A percentile compares a stretch with the other conserved stretches of the same genome.
These are phyloP conservation scores for Panopea generosa DNA, from an alignment of 2,888 invertebrate genomes.

Conservation along the genomic window DNA sequence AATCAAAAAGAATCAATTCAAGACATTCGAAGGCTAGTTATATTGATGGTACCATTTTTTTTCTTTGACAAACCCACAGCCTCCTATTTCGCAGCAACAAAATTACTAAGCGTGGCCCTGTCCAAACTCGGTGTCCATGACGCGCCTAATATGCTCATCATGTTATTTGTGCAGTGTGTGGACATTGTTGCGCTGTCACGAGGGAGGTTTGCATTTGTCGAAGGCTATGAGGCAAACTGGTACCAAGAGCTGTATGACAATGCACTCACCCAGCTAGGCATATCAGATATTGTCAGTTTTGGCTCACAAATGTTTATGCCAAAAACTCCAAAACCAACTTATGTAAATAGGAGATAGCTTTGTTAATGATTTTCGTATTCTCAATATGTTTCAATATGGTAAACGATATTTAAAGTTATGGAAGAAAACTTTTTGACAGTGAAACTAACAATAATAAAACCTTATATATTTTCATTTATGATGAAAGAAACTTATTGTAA, in stretches of 20 bases:
- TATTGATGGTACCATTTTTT: constrained; percentile 5
- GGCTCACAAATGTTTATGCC: background rate
- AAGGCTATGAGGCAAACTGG: constrained; percentile 10
- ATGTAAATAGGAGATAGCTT: background rate
- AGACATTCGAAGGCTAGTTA: background rate
- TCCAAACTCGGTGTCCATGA: background rate
- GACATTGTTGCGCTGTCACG: constrained; percentile 16
- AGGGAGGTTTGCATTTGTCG: constrained; percentile 12
- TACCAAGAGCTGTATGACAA: background rate
- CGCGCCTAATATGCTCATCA: background rate
- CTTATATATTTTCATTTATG: too few species aligned
- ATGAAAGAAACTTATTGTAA: too few species aligned
- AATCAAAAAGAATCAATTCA: background rate
- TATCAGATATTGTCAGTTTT: background rate
- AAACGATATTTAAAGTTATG: too few species aligned
- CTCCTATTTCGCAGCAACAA: background rate
- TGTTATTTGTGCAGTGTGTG: constrained; percentile 15
- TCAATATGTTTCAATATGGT: too few species aligned
- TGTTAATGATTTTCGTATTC: too few species aligned
- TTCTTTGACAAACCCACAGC: constrained; percentile 1
- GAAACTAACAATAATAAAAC: too few species aligned
- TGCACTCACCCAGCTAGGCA: background rate
- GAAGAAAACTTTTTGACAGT: too few species aligned
- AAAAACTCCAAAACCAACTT: constrained; percentile 6
- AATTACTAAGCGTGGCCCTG: background rate